Evolutionary conservation across 2,797 vertebrate genomes (phyloP), one percentile per base, ranked within the genome.

Genomic region (Poecile montanus): DNA sequence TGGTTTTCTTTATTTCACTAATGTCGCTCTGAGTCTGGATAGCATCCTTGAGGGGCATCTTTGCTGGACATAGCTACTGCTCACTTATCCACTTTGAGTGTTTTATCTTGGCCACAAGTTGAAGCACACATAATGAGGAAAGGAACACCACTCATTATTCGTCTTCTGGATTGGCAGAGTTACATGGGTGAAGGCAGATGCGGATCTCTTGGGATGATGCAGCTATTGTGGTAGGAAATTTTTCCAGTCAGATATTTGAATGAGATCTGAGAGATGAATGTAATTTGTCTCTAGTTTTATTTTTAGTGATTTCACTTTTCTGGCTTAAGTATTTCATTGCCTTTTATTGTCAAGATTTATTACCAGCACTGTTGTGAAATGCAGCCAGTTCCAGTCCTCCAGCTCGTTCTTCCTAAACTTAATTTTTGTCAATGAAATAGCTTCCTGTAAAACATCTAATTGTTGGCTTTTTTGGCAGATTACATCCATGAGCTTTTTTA

Each of bases 261-360:
- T 85, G 45, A 88, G 62, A 75, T 88, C 71, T 84, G n/a, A n/a
- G 76, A 82, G 72, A 90, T 50, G 5, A 90, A 77, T 77, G n/a
- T 65, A 87, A 91, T 94, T 94, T 93, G 60, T 83, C 80, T 93
- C 63, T 67, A 51, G 67, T 61, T 96, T 93, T 93, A 94, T 93
- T 96, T 96, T 95, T 90, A 85, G 94, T 94, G 83, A 91, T 95
- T 94, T 96, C 71, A 94, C 80, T 95, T 94, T 90, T 91, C 93
- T 96, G 88, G 70, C 60, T 70, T 86, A 84, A 93, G 92, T 73
- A 90, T 93, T 96, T 94, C 3, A 67, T 94, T 96, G 82, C 36
- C 56, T 89, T 92, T 96, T 91, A 87, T 70, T 95, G 63, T 94
- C 94, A 94, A 84, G 91, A 96, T 94, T 95, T 97, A 94, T 96